Base-by-base conservation (phyloP, 1,140 invertebrate genomes). In the Pseudomyrmex pallidus region DNA sequence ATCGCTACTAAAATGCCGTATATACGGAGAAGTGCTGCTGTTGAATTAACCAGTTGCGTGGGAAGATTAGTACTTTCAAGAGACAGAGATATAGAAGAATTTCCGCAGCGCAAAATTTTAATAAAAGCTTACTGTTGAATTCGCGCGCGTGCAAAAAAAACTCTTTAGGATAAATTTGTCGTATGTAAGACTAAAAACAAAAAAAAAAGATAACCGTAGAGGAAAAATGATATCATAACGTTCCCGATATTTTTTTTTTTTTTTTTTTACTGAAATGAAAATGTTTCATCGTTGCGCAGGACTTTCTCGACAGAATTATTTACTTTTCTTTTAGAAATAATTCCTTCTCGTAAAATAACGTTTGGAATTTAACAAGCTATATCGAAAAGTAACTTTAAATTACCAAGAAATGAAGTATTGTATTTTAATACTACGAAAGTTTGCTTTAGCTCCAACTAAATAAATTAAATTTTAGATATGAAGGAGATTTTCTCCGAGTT, bases 111-210 rank as follows among this genome's bases (percentile, higher is more conserved):
- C 15, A 61, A 4, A 35, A 2, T 50, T 44, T 64, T 44, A 64
- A 64, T 54, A 64, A 8, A 8, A 46, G 22, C 46, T 13, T 44
- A 52, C n/a, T 64, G 35, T 7, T 7, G 35, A 35, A 35, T 35
- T 35, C 35, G 35, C 35, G 35, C 35, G 35, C 5, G 5, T 35
- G 35, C 3, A 10, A 1, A 64, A 64, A 61, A 66, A 66, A 56
- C 66, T 66, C 1, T n/a, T 13, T 7, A 25, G 66, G 25, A 67
- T 67, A 66, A 67, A 67, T 44, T 77, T 77, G 61, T 76, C 59
- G 17, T 13, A 76, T 15, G 35, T 13, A 59, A 74, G 48, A 67
- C 54, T 25, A 56, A 56, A 67, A 25, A n/a, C 44, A 20, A 67
- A 67, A 35, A 35, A 35, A 35, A 35, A 35, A 35, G 5, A 25